Percentiles rank a stretch among this genome's conserved stretches.
Evolutionary conservation across 2,888 invertebrate species (phyloP).

Genomic region (Idaea straminata): DNA sequence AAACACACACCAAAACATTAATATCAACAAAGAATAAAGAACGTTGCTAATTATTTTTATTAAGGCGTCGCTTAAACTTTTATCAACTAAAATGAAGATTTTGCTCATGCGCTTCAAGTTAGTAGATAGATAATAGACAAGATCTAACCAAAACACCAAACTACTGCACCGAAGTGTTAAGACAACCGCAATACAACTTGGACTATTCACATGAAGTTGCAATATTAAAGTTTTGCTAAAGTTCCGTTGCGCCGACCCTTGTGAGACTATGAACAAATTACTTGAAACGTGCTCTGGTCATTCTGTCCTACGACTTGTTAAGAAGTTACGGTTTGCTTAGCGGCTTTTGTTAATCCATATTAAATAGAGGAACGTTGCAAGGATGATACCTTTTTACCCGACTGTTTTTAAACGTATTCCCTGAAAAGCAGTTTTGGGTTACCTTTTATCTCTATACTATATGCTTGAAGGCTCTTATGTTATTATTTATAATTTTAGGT

Average conservation of each 20-base stretch:
- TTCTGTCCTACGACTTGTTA: neutral
- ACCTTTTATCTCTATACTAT: too few species aligned
- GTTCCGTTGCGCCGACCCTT: conserved; percentile 14
- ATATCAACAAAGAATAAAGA: neutral
- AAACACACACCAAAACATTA: neutral
- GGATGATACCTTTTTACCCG: neutral
- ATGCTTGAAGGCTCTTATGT: too few species aligned
- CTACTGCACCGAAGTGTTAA: neutral
- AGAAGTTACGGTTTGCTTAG: neutral
- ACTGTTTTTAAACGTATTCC: too few species aligned
- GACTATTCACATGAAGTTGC: conserved; percentile 13
- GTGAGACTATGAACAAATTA: conserved; percentile 8
- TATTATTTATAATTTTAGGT: too few species aligned
- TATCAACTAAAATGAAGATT: neutral
- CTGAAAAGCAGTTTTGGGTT: too few species aligned
- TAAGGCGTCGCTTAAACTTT: neutral
- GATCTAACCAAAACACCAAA: neutral
- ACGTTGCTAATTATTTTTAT: neutral
- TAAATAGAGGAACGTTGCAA: neutral
- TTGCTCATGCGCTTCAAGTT: neutral
- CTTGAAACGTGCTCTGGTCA: conserved; percentile 9
- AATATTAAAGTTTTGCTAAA: conserved; percentile 17
- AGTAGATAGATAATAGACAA: neutral
- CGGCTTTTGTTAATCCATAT: neutral
- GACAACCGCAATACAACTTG: neutral